Evolutionary conservation across 2,797 vertebrate genomes (phyloP).

Genomic region (Sebastes oblongus): DNA sequence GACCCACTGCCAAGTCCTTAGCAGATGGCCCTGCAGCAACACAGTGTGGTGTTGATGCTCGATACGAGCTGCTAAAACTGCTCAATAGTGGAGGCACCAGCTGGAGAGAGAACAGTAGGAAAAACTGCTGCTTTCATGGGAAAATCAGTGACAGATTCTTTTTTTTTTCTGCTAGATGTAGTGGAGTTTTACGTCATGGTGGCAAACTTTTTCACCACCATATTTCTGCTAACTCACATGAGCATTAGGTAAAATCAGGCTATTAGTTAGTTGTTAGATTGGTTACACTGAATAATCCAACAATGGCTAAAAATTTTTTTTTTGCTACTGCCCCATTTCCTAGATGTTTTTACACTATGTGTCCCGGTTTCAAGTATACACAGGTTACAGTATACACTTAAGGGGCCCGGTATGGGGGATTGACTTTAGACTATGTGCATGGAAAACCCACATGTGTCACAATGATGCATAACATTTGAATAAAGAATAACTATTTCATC

Average conservation of each 20-base stretch:
- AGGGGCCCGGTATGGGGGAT: too few relatives aligned
- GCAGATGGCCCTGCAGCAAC: conserved; percentile 62
- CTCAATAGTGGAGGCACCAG: conserved; percentile 55
- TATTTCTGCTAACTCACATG: neutral
- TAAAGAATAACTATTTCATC: too few relatives aligned
- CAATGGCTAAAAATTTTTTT: too few relatives aligned
- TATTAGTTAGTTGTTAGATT: neutral
- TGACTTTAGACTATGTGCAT: too few relatives aligned
- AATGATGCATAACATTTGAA: too few relatives aligned
- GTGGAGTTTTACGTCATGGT: neutral
- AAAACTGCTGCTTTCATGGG: conserved; percentile 29
- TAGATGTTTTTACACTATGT: too few relatives aligned
- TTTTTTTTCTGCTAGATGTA: too few relatives aligned
- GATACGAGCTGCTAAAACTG: conserved; percentile 44
- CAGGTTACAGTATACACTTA: neutral
- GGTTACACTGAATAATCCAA: neutral
- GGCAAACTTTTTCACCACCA: neutral
- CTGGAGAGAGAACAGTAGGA: conserved; percentile 47
- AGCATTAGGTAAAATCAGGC: neutral
- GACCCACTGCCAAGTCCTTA: conserved; percentile 60
- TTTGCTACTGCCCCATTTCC: too few relatives aligned
- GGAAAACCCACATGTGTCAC: too few relatives aligned
- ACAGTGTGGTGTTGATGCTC: conserved; percentile 25
- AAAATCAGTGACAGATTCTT: neutral
- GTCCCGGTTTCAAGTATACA: too few relatives aligned